Percentiles rank a stretch among this genome's conserved stretches.
phyloP scores from a whole-genome alignment of 2,888 invertebrate genomes.

The Agriotes lineatus region DNA sequence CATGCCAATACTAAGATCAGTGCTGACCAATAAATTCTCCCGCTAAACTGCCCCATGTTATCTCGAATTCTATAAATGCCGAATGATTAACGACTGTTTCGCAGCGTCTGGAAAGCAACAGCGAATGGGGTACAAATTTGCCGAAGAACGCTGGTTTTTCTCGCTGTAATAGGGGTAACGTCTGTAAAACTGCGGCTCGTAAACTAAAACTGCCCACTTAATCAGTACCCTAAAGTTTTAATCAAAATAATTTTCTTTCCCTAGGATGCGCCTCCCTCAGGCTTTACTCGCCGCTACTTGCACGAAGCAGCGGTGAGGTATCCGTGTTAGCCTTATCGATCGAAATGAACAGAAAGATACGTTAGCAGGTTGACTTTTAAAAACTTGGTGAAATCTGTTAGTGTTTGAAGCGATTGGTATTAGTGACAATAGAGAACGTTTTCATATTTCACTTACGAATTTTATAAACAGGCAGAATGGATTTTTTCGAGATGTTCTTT shows the following conservation, averaged over 20 bases:
- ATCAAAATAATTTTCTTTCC: slow-evolving; percentile 12
- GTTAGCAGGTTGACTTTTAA: too few relatives aligned
- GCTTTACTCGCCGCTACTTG: too few relatives aligned
- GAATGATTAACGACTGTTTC: slow-evolving; percentile 32
- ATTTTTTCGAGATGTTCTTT: too few relatives aligned
- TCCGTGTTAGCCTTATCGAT: too few relatives aligned
- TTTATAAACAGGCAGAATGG: too few relatives aligned
- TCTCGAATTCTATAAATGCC: slow-evolving; percentile 34
- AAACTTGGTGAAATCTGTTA: too few relatives aligned
- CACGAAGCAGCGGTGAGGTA: too few relatives aligned
- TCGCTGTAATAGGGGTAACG: slow-evolving; percentile 1
- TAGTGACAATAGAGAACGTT: too few relatives aligned
- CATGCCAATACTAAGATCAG: slow-evolving; percentile 8
- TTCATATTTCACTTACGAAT: too few relatives aligned
- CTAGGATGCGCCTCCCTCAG: too few relatives aligned
- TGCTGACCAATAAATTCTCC: slow-evolving; percentile 24
- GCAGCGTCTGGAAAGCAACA: not conserved
- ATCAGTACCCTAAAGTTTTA: slow-evolving; percentile 12
- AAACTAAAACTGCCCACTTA: not conserved
- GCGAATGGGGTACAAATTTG: not conserved
- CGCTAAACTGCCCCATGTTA: slow-evolving; percentile 25
- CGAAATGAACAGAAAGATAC: too few relatives aligned
- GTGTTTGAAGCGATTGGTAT: too few relatives aligned
- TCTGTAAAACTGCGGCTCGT: not conserved
- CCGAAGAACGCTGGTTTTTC: not conserved